phyloP scores from a whole-genome alignment of 2,888 invertebrate genomes.

The Bembecia ichneumoniformis region DNA sequence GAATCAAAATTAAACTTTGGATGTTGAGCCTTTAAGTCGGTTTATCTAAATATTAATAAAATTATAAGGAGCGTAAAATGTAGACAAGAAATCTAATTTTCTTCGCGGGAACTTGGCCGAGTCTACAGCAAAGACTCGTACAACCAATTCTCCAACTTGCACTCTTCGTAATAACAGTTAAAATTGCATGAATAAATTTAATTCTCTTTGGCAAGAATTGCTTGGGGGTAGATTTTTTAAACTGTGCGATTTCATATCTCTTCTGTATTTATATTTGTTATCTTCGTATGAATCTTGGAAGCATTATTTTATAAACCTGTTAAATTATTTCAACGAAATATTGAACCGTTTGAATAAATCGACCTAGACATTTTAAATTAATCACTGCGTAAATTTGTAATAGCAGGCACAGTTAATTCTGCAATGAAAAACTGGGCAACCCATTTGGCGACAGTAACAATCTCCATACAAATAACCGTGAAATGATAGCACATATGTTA shows the following conservation, averaged over 20 bases:
- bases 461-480: no score
- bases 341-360: no score
- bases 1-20: not conserved
- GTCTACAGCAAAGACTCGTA: not conserved
- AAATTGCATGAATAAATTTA: not conserved
- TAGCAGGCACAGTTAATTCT: no score
- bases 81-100: conserved; percentile 7
- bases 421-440: no score
- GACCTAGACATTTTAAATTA: no score
- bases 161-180: no score
- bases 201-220: not conserved
- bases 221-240: not conserved
- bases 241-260: not conserved
- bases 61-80: conserved; percentile 4
- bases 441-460: no score
- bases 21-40: conserved; percentile 1
- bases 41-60: conserved; percentile 3
- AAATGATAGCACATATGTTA: no score
- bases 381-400: no score
- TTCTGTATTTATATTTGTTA: not conserved
- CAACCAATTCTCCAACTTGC: no score
- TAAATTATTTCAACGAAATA: not conserved
- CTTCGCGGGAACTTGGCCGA: conserved; percentile 3
- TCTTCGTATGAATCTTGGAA: not conserved
- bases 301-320: not conserved